Percentiles rank a stretch among this genome's conserved stretches.
Conservation (phyloP, 2,113 vertebrate genomes). For the Pontoporia blainvillei region DNA sequence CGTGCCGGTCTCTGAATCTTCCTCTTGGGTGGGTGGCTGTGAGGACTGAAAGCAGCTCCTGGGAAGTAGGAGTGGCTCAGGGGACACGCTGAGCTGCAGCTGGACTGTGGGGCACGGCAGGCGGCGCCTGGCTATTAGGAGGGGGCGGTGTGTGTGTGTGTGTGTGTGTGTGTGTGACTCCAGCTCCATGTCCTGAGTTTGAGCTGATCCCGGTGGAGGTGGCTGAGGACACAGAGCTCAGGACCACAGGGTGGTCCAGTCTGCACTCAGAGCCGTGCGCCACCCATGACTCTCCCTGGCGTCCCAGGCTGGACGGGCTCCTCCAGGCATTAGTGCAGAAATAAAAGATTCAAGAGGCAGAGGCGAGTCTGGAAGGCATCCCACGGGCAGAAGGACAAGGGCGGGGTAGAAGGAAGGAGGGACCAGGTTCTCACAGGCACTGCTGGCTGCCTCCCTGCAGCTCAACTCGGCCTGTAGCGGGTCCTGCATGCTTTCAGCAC, state of each 20-base stretch:
- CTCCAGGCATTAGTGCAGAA: fast-evolving
- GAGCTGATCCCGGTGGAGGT: no score
- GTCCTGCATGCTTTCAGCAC: background rate
- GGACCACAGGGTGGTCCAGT: background rate
- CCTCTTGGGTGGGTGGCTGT: fast-evolving
- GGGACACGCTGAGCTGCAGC: fast-evolving
- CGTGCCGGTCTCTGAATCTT: fast-evolving
- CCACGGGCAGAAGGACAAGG: background rate
- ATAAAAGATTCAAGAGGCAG: background rate
- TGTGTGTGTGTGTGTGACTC: background rate
- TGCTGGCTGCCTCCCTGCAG: background rate
- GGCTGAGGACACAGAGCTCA: no score
- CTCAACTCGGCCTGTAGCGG: background rate
- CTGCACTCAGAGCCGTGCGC: fast-evolving
- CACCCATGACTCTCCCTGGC: fast-evolving
- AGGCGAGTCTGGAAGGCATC: background rate
- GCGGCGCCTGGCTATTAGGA: no score
- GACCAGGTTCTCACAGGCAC: background rate
- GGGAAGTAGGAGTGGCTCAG: fast-evolving
- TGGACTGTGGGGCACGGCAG: fast-evolving
- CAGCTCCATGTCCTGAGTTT: no score
- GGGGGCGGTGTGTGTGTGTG: no score
- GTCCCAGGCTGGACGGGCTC: fast-evolving
- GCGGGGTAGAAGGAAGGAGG: no score
- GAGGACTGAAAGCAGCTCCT: background rate